Evolutionary conservation across 1,140 invertebrate species (phyloP).

Genomic region (Dufourea novaeangliae): DNA sequence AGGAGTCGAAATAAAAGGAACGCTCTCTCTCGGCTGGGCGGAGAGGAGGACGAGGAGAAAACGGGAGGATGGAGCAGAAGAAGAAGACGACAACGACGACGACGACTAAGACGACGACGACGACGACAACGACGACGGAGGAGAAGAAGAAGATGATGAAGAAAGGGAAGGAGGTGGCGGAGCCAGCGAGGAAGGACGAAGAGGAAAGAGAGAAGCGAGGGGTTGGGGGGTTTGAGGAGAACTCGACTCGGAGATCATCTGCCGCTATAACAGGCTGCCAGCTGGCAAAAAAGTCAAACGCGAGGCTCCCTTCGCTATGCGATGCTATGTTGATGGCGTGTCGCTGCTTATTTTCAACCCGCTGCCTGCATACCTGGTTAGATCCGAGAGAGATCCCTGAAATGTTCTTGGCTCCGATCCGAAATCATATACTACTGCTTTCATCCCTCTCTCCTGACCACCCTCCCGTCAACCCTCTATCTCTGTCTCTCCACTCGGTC

Average conservation of each 20-base stretch:
- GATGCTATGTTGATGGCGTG: conserved; percentile 80
- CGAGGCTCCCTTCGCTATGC: conserved; percentile 76
- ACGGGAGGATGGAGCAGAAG: conserved; percentile 41
- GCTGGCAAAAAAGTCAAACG: conserved; percentile 81
- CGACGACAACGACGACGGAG: conserved; percentile 34
- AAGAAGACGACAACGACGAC: conserved; percentile 32
- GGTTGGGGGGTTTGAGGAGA: conserved; percentile 53
- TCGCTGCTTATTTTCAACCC: conserved; percentile 80
- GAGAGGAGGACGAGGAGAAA: conserved; percentile 38
- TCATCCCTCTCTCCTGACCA: conserved; percentile 44
- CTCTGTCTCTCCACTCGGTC: neutral
- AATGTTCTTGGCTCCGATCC: conserved; percentile 77
- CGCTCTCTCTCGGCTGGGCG: too few species aligned
- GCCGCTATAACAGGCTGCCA: conserved; percentile 80
- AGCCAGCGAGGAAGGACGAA: conserved; percentile 55
- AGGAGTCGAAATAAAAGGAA: conserved; percentile 75
- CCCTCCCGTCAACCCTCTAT: conserved; percentile 11
- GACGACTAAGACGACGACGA: conserved; percentile 41
- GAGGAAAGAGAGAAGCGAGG: conserved; percentile 41
- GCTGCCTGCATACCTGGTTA: conserved; percentile 79
- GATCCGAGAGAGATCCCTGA: conserved; percentile 74
- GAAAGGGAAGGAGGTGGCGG: conserved; percentile 36
- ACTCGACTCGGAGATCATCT: conserved; percentile 78
- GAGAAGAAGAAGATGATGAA: conserved; percentile 24
- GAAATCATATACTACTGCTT: conserved; percentile 75